A percentile compares a stretch with the other conserved stretches of the same genome.
These are phyloP conservation scores for Archegozetes longisetosus DNA, from an alignment of 1,140 invertebrate species.

Conservation along the genomic window DNA sequence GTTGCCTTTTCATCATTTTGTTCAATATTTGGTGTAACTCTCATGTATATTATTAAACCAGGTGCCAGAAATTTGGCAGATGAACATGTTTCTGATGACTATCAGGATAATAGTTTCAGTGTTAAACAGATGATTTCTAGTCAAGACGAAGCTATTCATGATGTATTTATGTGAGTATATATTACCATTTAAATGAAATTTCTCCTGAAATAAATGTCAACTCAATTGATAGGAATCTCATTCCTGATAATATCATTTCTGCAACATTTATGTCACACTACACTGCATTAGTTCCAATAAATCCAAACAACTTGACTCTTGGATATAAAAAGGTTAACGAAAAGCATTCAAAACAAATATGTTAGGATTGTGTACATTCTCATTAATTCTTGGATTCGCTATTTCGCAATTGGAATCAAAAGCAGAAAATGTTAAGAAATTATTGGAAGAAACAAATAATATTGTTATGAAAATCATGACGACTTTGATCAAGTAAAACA, in stretches of 20 bases:
- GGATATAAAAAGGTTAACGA: background rate
- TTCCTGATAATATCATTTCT: slow-evolving; percentile 19
- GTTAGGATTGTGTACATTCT: slow-evolving; percentile 1
- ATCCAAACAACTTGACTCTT: background rate
- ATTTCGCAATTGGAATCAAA: slow-evolving; percentile 50
- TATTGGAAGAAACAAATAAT: slow-evolving; percentile 63
- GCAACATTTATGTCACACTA: slow-evolving; percentile 12
- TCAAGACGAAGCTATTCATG: background rate
- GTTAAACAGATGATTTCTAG: background rate
- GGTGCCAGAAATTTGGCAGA: background rate
- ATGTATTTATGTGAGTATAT: background rate
- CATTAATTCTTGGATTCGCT: slow-evolving; percentile 49
- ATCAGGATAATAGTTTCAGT: no score
- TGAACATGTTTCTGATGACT: background rate
- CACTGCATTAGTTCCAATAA: background rate
- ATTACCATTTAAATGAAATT: background rate
- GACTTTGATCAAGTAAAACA: slow-evolving; percentile 23
- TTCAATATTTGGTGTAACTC: background rate
- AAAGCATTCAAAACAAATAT: slow-evolving; percentile 5
- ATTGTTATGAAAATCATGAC: slow-evolving; percentile 77
- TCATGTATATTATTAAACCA: background rate
- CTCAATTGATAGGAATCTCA: slow-evolving; percentile 16
- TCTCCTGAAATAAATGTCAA: background rate
- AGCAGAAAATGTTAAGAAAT: slow-evolving; percentile 49
- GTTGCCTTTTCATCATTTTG: background rate